Evolutionary conservation across 2,888 invertebrate species (phyloP), one percentile per base, ranked within the genome.

Genomic region (Andrena chrysosceles): DNA sequence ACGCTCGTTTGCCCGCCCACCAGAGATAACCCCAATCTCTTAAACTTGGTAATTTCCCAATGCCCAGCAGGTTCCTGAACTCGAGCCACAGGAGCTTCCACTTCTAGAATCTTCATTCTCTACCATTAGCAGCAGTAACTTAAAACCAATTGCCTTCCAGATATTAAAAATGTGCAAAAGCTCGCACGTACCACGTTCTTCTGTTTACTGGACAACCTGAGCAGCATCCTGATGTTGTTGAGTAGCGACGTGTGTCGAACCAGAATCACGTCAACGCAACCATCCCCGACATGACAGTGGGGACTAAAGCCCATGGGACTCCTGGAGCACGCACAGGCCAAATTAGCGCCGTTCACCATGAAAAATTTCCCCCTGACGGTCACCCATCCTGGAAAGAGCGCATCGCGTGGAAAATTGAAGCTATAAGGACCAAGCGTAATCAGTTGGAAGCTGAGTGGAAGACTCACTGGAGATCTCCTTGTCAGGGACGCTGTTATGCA

Each of bases 241-340:
- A 96, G 91, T 75, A 97, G 92, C 26, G 96, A 96, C 26, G 97
- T 97, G 90, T 97, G 96, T 62, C 95, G 95, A 52, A 97, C 96
- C 56, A 98, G 93, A 84, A 97, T 96, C 85, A 98, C 95, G 94
- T 98, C 97, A 79, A 97, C 95, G 91, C 96, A 96, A 35, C 98
- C 98, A 93, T 98, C 97, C 0, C 97, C 97, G 54, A 97, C 94
- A 93, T 98, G 97, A 92, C 96, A 96, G 89, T 95, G 96, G 0
- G 97, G 97, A 62, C 97, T 96, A 88, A 97, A 96, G 63, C 98
- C 98, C 90, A 96, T 95, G 0, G 97, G 97, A 89, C 96, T 96
- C 84, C 96, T 95, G 23, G 95, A 95, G 92, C 97, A 97, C 33
- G 96, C 96, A 92, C 97, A 97, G 56, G 96, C 96, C 64, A 97